Base-by-base conservation (phyloP, 2,888 invertebrate genomes). In the Pecten maximus region DNA sequence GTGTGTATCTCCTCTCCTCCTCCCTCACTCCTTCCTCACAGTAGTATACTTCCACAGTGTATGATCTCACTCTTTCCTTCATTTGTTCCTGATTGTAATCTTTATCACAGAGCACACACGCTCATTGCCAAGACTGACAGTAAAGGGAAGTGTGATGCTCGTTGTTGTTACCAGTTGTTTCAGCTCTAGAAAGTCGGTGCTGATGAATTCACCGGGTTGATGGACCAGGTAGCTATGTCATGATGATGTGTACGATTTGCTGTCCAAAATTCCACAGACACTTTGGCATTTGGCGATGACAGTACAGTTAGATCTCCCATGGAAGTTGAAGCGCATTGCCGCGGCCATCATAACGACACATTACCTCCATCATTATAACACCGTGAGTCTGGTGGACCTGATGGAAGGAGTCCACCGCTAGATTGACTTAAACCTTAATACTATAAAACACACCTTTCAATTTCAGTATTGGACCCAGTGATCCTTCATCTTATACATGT, bases 211-310 rank as follows among this genome's bases (percentile, higher is more conserved):
- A 23, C 74, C 74, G 23, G 35, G 74, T 74, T 74, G 0, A 6
- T 74, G 35, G 35, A 74, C 74, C 74, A 74, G 74, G 74, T 74
- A 74, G 74, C 74, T 35, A 74, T 35, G 74, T 74, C 74, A 74
- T 35, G 74, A 15, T 74, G 28, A 35, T 74, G 28, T 74, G 74
- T 35, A 74, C 74, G 28, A 74, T 35, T 74, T 35, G 74, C 74
- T 74, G 74, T 74, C 74, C 74, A 74, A 74, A 74, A 74, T 74
- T 74, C 74, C 74, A 28, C 74, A 74, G 35, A 74, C 74, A 35
- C 74, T 35, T 74, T 74, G 74, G 74, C 74, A 74, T 74, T 74
- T 74, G 74, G 74, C 74, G 28, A 74, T 35, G 35, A 15, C 60
- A 12, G 10, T 35, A 74, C 35, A 6, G 74, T 74, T 74, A 74